Percentiles rank a stretch among this genome's conserved stretches.
phyloP scores from a whole-genome alignment of 2,888 invertebrate species.

The Steinernema carpocapsae region DNA sequence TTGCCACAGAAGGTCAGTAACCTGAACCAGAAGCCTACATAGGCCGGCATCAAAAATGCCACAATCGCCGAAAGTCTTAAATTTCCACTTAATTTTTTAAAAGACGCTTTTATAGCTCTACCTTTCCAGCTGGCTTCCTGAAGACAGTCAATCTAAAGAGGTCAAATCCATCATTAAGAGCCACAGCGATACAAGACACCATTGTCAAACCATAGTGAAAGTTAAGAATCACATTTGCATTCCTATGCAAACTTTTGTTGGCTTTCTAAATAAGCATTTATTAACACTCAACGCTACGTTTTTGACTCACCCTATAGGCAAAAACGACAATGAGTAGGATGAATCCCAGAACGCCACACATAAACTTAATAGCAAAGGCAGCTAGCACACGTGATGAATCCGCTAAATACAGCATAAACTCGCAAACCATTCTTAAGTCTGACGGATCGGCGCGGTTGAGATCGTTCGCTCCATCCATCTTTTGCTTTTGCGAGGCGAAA shows the following conservation, averaged over 20 bases:
- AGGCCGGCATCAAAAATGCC: slow-evolving; percentile 26
- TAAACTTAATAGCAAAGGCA: slow-evolving; percentile 13
- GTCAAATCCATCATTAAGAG: slow-evolving; percentile 16
- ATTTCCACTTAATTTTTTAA: not conserved
- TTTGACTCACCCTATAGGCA: not conserved
- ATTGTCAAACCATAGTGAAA: not conserved
- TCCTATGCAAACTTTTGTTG: slow-evolving; percentile 7
- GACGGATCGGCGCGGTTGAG: not conserved
- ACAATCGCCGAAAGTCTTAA: not conserved
- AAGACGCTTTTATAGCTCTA: not conserved
- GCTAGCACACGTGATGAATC: not conserved
- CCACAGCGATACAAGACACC: not conserved
- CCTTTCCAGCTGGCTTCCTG: not conserved
- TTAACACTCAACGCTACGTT: too few species aligned
- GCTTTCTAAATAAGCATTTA: not conserved
- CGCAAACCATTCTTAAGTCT: not conserved
- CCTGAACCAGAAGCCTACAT: slow-evolving; percentile 10
- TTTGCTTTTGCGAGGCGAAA: too few species aligned
- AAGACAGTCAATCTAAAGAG: slow-evolving; percentile 13
- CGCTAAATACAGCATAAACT: slow-evolving; percentile 20
- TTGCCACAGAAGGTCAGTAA: slow-evolving; percentile 16
- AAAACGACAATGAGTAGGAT: not conserved
- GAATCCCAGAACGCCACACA: not conserved
- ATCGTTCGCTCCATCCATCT: not conserved
- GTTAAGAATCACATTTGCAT: slow-evolving; percentile 6